Percentiles rank a stretch among this genome's conserved stretches.
Evolutionary conservation across 2,113 vertebrate genomes (phyloP).

Genomic region (Microcebus griseorufus): DNA sequence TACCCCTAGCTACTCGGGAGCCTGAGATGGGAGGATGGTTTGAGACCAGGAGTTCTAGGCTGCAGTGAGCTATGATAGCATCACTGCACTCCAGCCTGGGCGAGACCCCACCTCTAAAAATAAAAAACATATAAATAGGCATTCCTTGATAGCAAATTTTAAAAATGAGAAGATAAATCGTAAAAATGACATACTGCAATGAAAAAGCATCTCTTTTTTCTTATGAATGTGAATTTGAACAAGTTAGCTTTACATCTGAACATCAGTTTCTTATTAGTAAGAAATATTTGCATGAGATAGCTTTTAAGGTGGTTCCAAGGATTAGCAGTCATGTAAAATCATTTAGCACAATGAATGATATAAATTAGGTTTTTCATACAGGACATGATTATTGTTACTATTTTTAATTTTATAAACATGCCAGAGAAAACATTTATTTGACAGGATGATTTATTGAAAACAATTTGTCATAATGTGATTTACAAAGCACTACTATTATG

Average conservation of each 20-base stretch:
- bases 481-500: background rate
- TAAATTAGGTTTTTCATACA: background rate
- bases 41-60: too few relatives aligned
- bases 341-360: background rate
- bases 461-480: slow-evolving; percentile 25
- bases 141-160: background rate
- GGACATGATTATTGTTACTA: background rate
- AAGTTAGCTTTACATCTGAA: background rate
- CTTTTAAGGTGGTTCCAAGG: background rate
- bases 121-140: too few relatives aligned
- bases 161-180: background rate
- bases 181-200: background rate
- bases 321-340: background rate
- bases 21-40: too few relatives aligned
- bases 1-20: too few relatives aligned
- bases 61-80: too few relatives aligned
- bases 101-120: too few relatives aligned
- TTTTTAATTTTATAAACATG: background rate
- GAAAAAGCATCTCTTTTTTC: background rate
- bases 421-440: slow-evolving; percentile 20
- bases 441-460: slow-evolving; percentile 36
- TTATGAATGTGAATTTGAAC: background rate
- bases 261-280: background rate
- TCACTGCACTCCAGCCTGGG: too few relatives aligned
- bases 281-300: background rate